Base-by-base conservation (phyloP, 2,113 vertebrate genomes). In the Mohoua ochrocephala region DNA sequence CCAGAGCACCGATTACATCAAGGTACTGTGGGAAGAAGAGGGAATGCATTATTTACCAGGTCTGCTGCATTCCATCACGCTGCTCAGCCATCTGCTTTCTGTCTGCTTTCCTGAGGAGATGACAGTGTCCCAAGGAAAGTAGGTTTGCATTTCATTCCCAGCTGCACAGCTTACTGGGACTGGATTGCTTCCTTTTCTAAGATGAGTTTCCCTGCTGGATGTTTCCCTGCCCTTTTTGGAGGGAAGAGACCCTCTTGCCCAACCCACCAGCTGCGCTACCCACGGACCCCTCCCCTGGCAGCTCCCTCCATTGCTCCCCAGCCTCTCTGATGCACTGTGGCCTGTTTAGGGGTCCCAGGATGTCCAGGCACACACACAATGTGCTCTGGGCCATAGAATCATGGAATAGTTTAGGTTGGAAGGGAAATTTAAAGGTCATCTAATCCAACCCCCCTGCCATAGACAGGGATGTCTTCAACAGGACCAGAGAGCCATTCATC, bases 1-100 rank as follows among this genome's bases (percentile, higher is more conserved):
- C 93, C 30, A 99, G 97, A 2, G 97, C 98, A 18, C 76, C 49
- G 11, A 97, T 97, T 73, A 98, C 61, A 26, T 98, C 98, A 42
- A 98, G 84, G 96, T 98, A 98, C 98, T 98, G 78, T 15, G 27
- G 42, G 53, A 82, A 87, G 73, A 92, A 64, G 0, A 41, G 47
- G 20, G 19, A 54, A 86, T 19, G 44, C 49, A 30, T 84, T 82
- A 76, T 70, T 91, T 75, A 90, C 88, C 63, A 70, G 88, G 64
- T 81, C 31, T 87, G 61, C 69, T 68, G 54, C 76, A 81, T 61
- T 61, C 76, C 47, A 24, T 42, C 37, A 19, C 22, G 4, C 49
- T 16, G 14, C 86, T 91, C 69, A 53, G 50, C 88, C 86, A 81
- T 52, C 93, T 93, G 94, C 88, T 88, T 56, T 33, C 87, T 20